These are phyloP conservation scores for Cydia strobilella DNA, from an alignment of 1,140 invertebrate species.

Conservation along the genomic window DNA sequence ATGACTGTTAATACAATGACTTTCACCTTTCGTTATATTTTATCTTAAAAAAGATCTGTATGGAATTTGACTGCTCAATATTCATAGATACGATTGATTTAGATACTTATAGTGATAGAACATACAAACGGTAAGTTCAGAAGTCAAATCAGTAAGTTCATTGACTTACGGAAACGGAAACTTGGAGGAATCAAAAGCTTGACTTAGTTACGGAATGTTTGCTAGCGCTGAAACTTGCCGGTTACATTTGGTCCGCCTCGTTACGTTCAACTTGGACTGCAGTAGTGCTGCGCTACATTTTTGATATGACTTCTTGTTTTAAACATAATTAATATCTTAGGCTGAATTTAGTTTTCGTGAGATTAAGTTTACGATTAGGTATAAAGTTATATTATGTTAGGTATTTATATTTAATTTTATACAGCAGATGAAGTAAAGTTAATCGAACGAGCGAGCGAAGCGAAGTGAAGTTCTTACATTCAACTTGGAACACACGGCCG, in stretches of 20 bases:
- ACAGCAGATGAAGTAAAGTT: no score
- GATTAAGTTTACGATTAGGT: no score
- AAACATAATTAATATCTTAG: no score
- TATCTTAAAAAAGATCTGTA: no score
- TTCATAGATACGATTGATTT: neutral
- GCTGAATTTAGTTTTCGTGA: no score
- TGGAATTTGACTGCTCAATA: neutral
- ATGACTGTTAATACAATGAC: no score
- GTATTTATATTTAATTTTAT: no score
- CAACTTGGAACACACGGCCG: no score
- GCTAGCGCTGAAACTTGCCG: slow-evolving; percentile 56
- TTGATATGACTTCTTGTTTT: slow-evolving; percentile 30
- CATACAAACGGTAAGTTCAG: slow-evolving; percentile 13
- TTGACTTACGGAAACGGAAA: slow-evolving; percentile 48
- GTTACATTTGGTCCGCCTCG: slow-evolving; percentile 30
- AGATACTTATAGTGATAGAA: neutral
- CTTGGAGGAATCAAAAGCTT: slow-evolving; percentile 66
- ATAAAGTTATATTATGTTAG: no score
- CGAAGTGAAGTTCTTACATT: no score
- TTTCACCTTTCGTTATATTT: no score
- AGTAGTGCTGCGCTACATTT: neutral
- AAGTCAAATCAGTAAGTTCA: slow-evolving; percentile 12
- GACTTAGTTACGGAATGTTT: slow-evolving; percentile 66
- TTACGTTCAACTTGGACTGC: slow-evolving; percentile 16
- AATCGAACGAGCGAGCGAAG: no score